Percentiles rank a stretch among this genome's conserved stretches.
phyloP scores from a whole-genome alignment of 2,113 vertebrate genomes.

The cattle (Bos taurus) region ARS-UCD2.0 NC_037330.1:88230001-88230500 shows the following conservation, averaged over 20 bases:
- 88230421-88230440: not conserved
- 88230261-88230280: not conserved
- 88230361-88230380: not conserved
- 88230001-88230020: not conserved
- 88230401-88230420: not conserved
- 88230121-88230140: not conserved
- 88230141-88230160: not conserved
- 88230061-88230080: not conserved
- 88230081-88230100: not conserved
- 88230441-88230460: conserved; percentile 61
- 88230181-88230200: not conserved
- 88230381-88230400: not conserved
- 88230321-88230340: not conserved
- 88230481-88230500: conserved; percentile 54
- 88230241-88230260: not conserved
- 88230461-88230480: conserved; percentile 39
- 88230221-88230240: not conserved
- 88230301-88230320: not conserved
- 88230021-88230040: not conserved
- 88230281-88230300: not conserved
- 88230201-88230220: not conserved
- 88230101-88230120: not conserved
- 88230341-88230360: too few species aligned
- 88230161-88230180: not conserved
- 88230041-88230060: not conserved